Base-by-base conservation (phyloP, 2,888 invertebrate genomes). In the Brachynemurus nebulosus region DNA sequence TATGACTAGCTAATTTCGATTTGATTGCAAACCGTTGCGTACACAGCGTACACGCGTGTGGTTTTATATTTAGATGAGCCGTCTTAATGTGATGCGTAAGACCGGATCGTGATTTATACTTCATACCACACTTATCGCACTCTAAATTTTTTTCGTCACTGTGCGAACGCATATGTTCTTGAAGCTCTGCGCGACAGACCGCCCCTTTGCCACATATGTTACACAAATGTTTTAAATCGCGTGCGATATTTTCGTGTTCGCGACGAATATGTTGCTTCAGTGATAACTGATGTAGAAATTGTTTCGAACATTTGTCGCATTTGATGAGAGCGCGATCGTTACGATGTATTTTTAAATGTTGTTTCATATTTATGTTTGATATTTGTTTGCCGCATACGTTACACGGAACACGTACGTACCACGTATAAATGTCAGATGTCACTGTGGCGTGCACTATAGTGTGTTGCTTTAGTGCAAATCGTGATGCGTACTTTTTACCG, bases 51-150 rank as follows among this genome's bases (percentile, higher is more conserved):
- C 35, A 46, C 14, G 33, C 4, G 16, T 19, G 34, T 9, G 27
- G 30, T 41, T 41, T 41, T 17, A 41, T 41, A 12, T 18, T 18
- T n/a, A 18, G 18, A 33, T 41, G 41, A 8, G 14, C 25, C 1
- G 41, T 21, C 34, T 33, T 23, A 9, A 41, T 23, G 33, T 41
- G 41, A 16, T 21, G 27, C 7, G 12, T 18, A n/a, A 41, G n/a
- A 18, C 8, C 27, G 14, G 17, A 40, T 62, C 20, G 61, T 58
- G 14, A 62, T 55, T n/a, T 36, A 19, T 19, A 12, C 9, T 19
- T 36, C 8, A 18, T 18, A 5, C 19, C 37, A 36, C 37, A 36
- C 16, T 36, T 17, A 11, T 36, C 37, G 11, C 37, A 36, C 9
- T 36, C 19, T 2, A 11, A 36, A 11, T 11, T 17, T 18, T 18